Base-by-base conservation (phyloP, 2,888 invertebrate genomes). In the Yponomeuta sedellus region DNA sequence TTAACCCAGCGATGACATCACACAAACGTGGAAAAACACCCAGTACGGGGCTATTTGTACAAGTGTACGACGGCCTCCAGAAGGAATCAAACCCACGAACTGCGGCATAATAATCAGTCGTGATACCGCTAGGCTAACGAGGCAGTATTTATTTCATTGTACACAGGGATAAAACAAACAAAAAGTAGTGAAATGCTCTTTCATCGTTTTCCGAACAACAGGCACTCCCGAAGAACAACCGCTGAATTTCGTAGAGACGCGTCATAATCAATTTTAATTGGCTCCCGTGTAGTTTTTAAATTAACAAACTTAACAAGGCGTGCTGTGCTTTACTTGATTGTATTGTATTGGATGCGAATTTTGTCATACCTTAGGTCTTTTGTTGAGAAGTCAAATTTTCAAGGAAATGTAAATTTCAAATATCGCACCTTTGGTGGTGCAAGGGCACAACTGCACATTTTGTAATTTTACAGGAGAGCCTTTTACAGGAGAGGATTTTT, bases 181-280 rank as follows among this genome's bases (percentile, higher is more conserved):
- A 52, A 52, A 52, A 16, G 5, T 52, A 52, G 12, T 52, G 34
- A 34, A 34, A 16, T 12, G 44, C 44, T 16, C 16, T 52, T 52
- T 16, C 16, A 52, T 52, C 16, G 44, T 52, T 52, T 52, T 12
- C 16, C 44, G 34, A 34, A 34, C 44, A 52, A 52, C 12, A 52
- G 44, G 16, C 44, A 12, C 44, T 52, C 34, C 6, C 44, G 44
- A 8, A 52, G 44, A 16, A 16, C 44, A 16, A 52, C 6, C 44
- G 16, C 44, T 52, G 44, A 52, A 52, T 52, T 52, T 52, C 44
- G 44, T 44, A 52, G 44, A 52, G 44, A 52, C 5, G 2, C 44
- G 34, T 61, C 39, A 61, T 34, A 61, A 61, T 61, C 34, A 61
- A 61, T 61, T 61, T 61, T 61, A 61, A 61, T 61, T 61, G 61